These are phyloP conservation scores for Luperina nickerlii DNA, from an alignment of 2,888 invertebrate genomes.

Conservation along the genomic window DNA sequence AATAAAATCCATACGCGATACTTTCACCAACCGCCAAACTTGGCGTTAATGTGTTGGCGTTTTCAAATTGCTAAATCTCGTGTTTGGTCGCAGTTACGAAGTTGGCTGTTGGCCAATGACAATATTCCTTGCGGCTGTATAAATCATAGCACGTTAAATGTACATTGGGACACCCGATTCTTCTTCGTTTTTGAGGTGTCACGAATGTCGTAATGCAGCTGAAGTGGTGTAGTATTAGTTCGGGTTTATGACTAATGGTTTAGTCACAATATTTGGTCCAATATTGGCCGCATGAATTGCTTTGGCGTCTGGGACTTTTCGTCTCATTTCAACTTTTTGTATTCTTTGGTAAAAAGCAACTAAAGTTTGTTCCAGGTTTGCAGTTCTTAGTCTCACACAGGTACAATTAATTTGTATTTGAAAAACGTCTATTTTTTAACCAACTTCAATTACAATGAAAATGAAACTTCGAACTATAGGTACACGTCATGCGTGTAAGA, in stretches of 20 bases:
- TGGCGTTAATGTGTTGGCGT: constrained; percentile 72
- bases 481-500: not conserved
- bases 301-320: not conserved
- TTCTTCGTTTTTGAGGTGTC: constrained; percentile 56
- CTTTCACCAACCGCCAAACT: constrained; percentile 52
- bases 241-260: constrained; percentile 20
- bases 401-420: not conserved
- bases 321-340: not conserved
- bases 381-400: not conserved
- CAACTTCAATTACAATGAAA: no score
- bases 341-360: not conserved
- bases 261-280: constrained; percentile 10
- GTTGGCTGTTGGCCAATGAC: constrained; percentile 74
- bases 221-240: constrained; percentile 24
- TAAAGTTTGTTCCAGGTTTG: not conserved
- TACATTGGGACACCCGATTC: constrained; percentile 68
- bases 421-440: not conserved
- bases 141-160: constrained; percentile 75
- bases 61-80: constrained; percentile 78
- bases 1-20: constrained; percentile 50
- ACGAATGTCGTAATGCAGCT: constrained; percentile 64
- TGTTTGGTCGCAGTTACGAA: constrained; percentile 78
- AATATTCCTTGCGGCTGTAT: constrained; percentile 72
- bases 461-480: not conserved
- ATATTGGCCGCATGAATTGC: constrained; percentile 13